phyloP scores from a whole-genome alignment of 1,140 invertebrate genomes.

The Brachionus rubens region DNA sequence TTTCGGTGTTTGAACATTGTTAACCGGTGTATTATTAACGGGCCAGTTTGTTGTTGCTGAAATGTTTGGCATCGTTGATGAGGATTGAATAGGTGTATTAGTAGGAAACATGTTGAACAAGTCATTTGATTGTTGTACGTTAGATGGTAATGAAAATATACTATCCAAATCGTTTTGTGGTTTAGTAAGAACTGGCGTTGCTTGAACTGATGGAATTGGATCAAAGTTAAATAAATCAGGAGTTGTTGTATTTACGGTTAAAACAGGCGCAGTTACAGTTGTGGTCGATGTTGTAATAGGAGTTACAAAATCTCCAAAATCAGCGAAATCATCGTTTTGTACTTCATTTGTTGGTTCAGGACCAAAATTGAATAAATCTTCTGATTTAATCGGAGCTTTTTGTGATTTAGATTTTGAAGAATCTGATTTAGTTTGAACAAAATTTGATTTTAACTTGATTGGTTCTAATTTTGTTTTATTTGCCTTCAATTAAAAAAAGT shows the following conservation, averaged over 20 bases:
- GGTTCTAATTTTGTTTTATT: conserved; percentile 27
- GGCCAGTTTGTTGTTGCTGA: background rate
- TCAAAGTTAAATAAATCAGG: conserved; percentile 23
- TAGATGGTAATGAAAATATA: conserved; percentile 1
- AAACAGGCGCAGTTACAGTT: background rate
- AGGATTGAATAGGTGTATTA: conserved; percentile 14
- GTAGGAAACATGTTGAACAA: background rate
- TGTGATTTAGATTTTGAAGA: conserved; percentile 3
- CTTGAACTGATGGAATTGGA: background rate
- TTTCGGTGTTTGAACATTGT: background rate
- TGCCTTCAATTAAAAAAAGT: background rate
- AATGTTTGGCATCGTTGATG: conserved; percentile 34
- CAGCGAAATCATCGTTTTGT: conserved; percentile 16
- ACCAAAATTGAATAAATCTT: background rate
- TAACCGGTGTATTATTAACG: too few species aligned
- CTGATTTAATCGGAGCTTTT: background rate
- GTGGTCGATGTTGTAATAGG: background rate
- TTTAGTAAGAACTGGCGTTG: background rate
- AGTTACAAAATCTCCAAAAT: conserved; percentile 45
- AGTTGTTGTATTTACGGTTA: background rate
- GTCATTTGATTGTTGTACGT: conserved; percentile 7
- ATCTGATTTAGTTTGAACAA: background rate
- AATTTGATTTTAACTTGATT: conserved; percentile 24
- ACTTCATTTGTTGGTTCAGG: background rate
- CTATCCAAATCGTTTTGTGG: background rate